Base-by-base conservation (phyloP, 2,113 vertebrate species). In the Columba janthina region DNA sequence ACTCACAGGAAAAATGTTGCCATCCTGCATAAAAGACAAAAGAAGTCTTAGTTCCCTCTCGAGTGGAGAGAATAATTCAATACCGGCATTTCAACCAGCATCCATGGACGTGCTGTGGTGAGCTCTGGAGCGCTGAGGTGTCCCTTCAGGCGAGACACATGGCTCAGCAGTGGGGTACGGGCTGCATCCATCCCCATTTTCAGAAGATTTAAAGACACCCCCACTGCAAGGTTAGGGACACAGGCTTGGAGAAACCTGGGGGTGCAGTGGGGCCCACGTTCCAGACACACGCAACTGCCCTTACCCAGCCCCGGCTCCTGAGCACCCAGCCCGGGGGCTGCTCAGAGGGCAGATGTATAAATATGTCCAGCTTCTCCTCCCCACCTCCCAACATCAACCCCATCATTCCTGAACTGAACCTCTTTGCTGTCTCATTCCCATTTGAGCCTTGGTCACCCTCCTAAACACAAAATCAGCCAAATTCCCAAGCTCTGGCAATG, bases 11-110 rank as follows among this genome's bases (percentile, higher is more conserved):
- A 86, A 86, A 96, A 89, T 75, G 22, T 54, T 84, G 70, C 28
- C 67, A 74, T 8, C 66, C 69, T 90, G 79, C 69, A 93, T 62
- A 87, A 86, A 81, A 86, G 64, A 90, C 44, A 93, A 80, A 91
- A 80, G 60, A 48, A 92, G 53, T 88, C 85, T 51, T 38, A 80
- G 60, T 61, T 90, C 50, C 48, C 40, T 72, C 69, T 86, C 2
- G 4, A 84, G 56, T 24, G 70, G 42, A 88, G 36, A 86, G 60
- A 93, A 65, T 90, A 92, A 90, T 72, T 94, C 85, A 92, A 40
- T 54, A 86, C 6, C 64, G 61, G 67, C 53, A 84, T 50, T 34
- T 74, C 78, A 71, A 95, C 78, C 61, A 84, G 11, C 38, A 94
- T 31, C 6, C 34, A 77, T 75, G 0, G 0, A 90, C 0, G 9